Base-by-base conservation (phyloP, 23 tunicate genomes). In the Trididemnum nubilum region DNA sequence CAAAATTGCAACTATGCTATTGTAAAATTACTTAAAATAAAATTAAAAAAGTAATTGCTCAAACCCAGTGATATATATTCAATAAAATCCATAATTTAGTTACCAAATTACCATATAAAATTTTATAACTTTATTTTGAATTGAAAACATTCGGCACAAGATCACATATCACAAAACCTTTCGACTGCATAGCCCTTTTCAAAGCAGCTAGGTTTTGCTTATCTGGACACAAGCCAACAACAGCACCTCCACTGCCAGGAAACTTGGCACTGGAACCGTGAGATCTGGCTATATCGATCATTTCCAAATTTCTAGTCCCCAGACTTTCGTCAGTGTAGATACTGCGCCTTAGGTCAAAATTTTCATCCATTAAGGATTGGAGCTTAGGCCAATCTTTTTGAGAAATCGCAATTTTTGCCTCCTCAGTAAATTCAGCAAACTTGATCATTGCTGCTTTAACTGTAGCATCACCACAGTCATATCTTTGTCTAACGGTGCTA, bases 191-290 rank as follows among this genome's bases (percentile, higher is more conserved):
- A 12, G 72, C 95, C 35, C 59, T 88, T 51, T 80, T 89, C 34
- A 89, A 60, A 1, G 0, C 77, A 18, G 49, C 39, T 22, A 77
- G 30, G 9, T 30, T 77, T 57, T 52, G 60, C 35, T 72, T 3
- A 27, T 86, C 84, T 15, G 72, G 34, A 36, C 97, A 94, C 30
- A 94, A 35, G 0, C 98, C 98, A 30, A 94, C 83, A 25, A 94
- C 89, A 0, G 98, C 98, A 9, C 98, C 98, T 21, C 98, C 98
- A 75, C 94, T 88, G n/a, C 98, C 98, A 0, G 98, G 83, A 81
- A 94, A 94, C 52, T 94, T 94, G 12, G 94, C 86, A 51, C 85
- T 51, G 3, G 94, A 84, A 35, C 81, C 78, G 58, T 75, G 80
- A 24, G 81, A 28, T 51, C 94, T 64, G 24, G 90, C 98, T 32